Base-by-base conservation (phyloP, 2,113 vertebrate genomes). In the Paralichthys olivaceus region DNA sequence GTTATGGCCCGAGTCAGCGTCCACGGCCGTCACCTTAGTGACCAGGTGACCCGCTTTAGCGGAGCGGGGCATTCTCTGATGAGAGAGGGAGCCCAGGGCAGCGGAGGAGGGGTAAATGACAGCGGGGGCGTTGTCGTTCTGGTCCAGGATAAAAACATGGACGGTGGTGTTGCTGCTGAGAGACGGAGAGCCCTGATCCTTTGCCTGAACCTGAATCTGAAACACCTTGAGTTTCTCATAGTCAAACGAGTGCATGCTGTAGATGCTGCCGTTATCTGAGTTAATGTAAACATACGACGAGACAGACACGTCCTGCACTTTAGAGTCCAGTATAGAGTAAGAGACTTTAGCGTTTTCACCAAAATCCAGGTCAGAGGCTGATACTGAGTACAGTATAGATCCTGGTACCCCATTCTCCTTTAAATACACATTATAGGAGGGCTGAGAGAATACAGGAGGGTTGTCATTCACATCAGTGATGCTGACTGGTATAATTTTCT, bases 381-480 rank as follows among this genome's bases (percentile, higher is more conserved):
- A 96, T 3, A 97, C 88, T 0, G 96, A 95, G 43, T 93, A 93
- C 28, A 97, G 89, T n/a, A 95, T 91, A 20, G 92, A 91, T 2
- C 96, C 96, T 0, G 96, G 90, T 0, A 84, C 8, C 1, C 94
- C 95, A 45, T 97, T 97, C 81, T 97, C 96, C 20, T 88, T 92
- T 4, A 96, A 90, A 19, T 96, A 96, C 1, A 96, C 94, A 17
- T 94, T 94, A 1, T 96, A 96, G 13, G 90, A 92, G n/a, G 93
- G 63, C 32, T 96, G 95, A 1, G 90, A 84, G n/a, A 93, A 81
- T 15, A 82, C 77, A 22, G 96, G 96, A 7, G 95, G 87, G 6
- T 97, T 97, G 84, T 97, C 96, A 61, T 97, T 97, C 8, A 96
- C 94, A 15, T 97, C 96, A 68, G 94, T 94, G 84, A 97, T 90